Conservation (phyloP, 2,113 vertebrate species). For the Dicrurus megarhynchus region DNA sequence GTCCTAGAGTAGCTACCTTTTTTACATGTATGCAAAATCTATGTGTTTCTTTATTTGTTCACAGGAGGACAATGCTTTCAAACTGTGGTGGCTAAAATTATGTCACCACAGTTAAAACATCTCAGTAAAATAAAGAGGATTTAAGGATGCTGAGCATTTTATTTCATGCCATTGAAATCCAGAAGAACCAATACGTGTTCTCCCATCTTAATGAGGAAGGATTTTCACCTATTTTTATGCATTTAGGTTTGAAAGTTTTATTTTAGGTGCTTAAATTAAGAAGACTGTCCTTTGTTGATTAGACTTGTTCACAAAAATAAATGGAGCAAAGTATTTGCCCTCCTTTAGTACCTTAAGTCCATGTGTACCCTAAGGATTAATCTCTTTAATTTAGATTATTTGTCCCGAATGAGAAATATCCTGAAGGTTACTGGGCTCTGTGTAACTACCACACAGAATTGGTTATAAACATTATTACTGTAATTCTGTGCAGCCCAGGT, state of each 20-base stretch:
- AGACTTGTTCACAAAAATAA: slow-evolving; percentile 10
- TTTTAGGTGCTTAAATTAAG: neutral
- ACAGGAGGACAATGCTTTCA: neutral
- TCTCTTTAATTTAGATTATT: slow-evolving; percentile 44
- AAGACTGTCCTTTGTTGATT: neutral
- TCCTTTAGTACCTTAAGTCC: neutral
- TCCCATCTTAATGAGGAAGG: neutral
- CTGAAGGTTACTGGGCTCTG: neutral
- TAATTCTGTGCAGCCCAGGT: slow-evolving; percentile 3
- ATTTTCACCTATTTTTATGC: neutral
- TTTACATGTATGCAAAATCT: neutral
- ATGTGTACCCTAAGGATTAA: slow-evolving; percentile 32
- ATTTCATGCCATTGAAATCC: neutral
- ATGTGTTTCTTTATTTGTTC: neutral
- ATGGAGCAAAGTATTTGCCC: neutral
- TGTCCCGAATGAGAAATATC: slow-evolving; percentile 13
- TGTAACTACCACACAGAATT: neutral
- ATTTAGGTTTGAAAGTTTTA: neutral
- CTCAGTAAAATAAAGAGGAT: neutral
- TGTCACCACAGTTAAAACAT: neutral
- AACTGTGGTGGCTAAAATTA: neutral
- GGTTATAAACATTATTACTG: slow-evolving; percentile 15
- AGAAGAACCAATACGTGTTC: neutral
- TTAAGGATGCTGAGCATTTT: neutral
- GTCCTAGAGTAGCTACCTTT: neutral